Percentiles rank a stretch among this genome's conserved stretches.
phyloP scores from a whole-genome alignment of 2,888 invertebrate genomes.

The Andrena minutula region DNA sequence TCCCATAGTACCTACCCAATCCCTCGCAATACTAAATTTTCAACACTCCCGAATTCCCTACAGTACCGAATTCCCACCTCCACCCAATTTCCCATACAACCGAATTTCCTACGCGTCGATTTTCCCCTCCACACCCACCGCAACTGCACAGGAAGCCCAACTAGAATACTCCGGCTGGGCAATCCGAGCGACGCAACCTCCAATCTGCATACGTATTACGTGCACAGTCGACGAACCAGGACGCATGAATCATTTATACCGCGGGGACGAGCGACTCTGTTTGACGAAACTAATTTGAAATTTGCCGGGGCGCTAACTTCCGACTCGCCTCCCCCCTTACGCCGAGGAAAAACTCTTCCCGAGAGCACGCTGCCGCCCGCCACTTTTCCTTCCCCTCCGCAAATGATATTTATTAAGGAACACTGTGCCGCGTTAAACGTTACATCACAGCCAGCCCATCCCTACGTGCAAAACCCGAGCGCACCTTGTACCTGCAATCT shows the following conservation, averaged over 20 bases:
- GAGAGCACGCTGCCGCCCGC: too few species aligned
- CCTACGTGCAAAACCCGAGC: slow-evolving; percentile 27
- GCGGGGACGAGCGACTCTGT: background rate
- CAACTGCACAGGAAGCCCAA: background rate
- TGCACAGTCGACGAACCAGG: slow-evolving; percentile 4
- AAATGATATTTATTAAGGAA: slow-evolving; percentile 23
- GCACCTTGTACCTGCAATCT: slow-evolving; percentile 56
- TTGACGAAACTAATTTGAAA: slow-evolving; percentile 37
- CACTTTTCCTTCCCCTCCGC: too few species aligned
- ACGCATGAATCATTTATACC: slow-evolving; percentile 53
- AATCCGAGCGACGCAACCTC: slow-evolving; percentile 15
- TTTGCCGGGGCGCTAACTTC: slow-evolving; percentile 21
- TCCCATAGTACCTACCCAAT: too few species aligned
- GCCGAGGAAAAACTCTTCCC: background rate
- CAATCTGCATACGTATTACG: slow-evolving; percentile 46
- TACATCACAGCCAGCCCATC: background rate
- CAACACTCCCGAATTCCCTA: too few species aligned
- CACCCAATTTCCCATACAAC: too few species aligned
- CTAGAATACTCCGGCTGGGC: slow-evolving; percentile 1
- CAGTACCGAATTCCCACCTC: too few species aligned
- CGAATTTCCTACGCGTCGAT: too few species aligned
- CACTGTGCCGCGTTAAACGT: slow-evolving; percentile 10
- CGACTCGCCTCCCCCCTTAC: background rate
- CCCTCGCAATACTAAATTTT: too few species aligned
- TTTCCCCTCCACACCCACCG: background rate